Percentiles rank a stretch among this genome's conserved stretches.
phyloP scores from a whole-genome alignment of 2,797 vertebrate species.

The Morus bassanus region DNA sequence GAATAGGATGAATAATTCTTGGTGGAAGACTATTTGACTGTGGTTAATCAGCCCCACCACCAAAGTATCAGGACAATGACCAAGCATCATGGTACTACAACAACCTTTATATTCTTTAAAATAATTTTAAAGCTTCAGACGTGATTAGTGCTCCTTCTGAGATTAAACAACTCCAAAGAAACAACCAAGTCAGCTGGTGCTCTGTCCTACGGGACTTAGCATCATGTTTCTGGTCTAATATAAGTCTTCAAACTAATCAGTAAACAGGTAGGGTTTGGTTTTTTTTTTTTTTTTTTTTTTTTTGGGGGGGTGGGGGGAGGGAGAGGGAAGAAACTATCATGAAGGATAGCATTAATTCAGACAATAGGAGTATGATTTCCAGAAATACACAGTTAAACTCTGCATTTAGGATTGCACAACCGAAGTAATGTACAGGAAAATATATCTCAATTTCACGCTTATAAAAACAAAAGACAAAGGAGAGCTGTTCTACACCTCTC shows the following conservation, averaged over 20 bases:
- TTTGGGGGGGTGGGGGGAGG: rapidly evolving
- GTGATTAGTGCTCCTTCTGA: neutral
- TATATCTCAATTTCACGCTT: neutral
- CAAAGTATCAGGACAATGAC: neutral
- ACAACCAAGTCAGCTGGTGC: neutral
- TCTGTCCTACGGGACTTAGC: neutral
- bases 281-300: no score
- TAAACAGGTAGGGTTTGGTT: neutral
- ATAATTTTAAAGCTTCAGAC: neutral
- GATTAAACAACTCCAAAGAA: neutral
- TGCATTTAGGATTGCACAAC: neutral
- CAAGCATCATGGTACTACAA: neutral
- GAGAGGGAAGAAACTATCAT: neutral
- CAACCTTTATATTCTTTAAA: neutral
- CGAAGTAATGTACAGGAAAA: neutral
- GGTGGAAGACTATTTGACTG: neutral
- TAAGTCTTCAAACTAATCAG: neutral
- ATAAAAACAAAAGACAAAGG: neutral
- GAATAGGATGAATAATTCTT: neutral
- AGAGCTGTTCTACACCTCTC: neutral
- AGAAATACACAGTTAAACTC: neutral
- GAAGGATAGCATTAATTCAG: neutral
- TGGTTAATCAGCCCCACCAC: neutral
- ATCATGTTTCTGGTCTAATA: neutral
- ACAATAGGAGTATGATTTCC: neutral